Percentiles rank a stretch among this genome's conserved stretches.
phyloP scores from a whole-genome alignment of 2,113 vertebrate genomes.

The Numenius arquata region DNA sequence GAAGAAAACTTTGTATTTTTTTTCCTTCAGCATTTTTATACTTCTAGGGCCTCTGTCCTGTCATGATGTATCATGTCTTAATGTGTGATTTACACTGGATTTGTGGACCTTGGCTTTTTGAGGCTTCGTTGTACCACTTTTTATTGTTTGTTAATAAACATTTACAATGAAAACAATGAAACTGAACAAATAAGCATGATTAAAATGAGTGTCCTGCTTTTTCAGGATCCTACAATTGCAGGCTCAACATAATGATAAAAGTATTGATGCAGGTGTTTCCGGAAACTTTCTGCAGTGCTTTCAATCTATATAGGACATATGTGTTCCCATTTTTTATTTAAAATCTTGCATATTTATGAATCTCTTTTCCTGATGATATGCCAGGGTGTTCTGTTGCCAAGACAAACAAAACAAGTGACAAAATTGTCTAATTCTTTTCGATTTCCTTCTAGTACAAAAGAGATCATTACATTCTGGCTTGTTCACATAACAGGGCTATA shows the following conservation, averaged over 20 bases:
- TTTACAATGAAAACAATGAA: not conserved
- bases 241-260: not conserved
- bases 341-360: not conserved
- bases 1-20: not conserved
- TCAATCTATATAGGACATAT: not conserved
- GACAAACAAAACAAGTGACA: not conserved
- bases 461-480: not conserved
- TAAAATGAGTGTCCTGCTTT: not conserved
- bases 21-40: conserved; percentile 16
- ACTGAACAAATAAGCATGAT: not conserved
- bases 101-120: not conserved
- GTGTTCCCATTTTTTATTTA: not conserved
- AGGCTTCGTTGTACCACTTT: not conserved
- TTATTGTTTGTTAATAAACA: not conserved
- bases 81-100: not conserved
- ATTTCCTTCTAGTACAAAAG: not conserved
- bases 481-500: not conserved
- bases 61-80: not conserved
- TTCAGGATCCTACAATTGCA: not conserved
- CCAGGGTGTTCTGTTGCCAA: not conserved
- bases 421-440: not conserved
- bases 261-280: not conserved
- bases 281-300: not conserved
- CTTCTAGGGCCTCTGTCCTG: not conserved
- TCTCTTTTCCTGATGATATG: not conserved